These are phyloP conservation scores for Chionis minor DNA, from an alignment of 2,113 vertebrate species.

Conservation along the genomic window DNA sequence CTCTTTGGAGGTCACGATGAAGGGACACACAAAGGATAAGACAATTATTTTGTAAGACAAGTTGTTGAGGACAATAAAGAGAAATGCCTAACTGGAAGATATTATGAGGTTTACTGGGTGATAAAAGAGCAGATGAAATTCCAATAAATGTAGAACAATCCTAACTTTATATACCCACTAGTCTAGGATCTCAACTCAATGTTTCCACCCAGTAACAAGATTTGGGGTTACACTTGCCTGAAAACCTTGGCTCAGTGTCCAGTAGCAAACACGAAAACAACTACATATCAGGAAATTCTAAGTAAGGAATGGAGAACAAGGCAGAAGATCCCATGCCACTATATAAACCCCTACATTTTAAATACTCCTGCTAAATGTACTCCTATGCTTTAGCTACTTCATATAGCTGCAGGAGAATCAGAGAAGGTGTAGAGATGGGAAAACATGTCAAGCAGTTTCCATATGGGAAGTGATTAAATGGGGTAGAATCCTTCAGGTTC, in stretches of 20 bases:
- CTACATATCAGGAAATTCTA: neutral
- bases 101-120: neutral
- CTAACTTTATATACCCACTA: neutral
- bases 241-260: neutral
- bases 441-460: neutral
- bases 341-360: neutral
- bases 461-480: neutral
- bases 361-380: neutral
- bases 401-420: neutral
- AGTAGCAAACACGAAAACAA: neutral
- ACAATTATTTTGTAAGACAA: neutral
- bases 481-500: neutral
- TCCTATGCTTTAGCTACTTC: neutral
- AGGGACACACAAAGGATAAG: neutral
- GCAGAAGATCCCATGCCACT: neutral
- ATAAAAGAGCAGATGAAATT: neutral
- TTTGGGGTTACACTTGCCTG: neutral
- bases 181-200: neutral
- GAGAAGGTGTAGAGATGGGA: neutral
- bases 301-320: neutral
- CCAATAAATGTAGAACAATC: neutral
- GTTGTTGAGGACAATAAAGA: neutral
- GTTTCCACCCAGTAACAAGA: neutral
- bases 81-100: neutral
- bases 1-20: neutral